phyloP scores from a whole-genome alignment of 2,888 invertebrate species.

The Bombylius discolor region DNA sequence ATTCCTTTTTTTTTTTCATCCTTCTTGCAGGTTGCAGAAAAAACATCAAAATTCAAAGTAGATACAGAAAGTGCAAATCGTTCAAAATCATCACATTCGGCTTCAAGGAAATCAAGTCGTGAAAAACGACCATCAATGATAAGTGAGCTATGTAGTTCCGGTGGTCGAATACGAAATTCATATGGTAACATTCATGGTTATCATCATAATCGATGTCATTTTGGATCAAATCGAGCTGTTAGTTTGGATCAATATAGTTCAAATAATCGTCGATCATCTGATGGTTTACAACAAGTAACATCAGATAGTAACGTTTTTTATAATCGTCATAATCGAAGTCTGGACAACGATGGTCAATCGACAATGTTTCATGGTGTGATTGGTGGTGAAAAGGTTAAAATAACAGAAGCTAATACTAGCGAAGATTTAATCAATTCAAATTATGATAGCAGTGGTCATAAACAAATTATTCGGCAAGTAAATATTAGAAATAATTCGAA shows the following conservation, averaged over 20 bases:
- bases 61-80: conserved; percentile 50
- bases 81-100: conserved; percentile 48
- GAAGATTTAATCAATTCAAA: conserved; percentile 20
- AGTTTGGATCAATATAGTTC: conserved; percentile 36
- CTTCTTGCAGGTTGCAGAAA: conserved; percentile 44
- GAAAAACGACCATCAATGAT: conserved; percentile 43
- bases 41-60: conserved; percentile 61
- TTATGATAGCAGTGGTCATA: conserved; percentile 3
- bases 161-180: conserved; percentile 34
- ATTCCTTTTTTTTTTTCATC: neutral
- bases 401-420: conserved; percentile 12
- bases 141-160: conserved; percentile 36
- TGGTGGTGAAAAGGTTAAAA: conserved; percentile 11
- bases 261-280: conserved; percentile 34
- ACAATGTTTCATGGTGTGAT: conserved; percentile 8
- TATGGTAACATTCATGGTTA: conserved; percentile 37
- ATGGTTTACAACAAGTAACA: conserved; percentile 35
- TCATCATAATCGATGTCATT: conserved; percentile 32
- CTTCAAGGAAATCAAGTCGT: conserved; percentile 54
- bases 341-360: conserved; percentile 21
- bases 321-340: conserved; percentile 30
- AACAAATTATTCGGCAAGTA: neutral
- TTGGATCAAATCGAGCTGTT: conserved; percentile 36
- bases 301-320: conserved; percentile 37
- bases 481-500: conserved; percentile 1